These are phyloP conservation scores for Condylostylus longicornis DNA, from an alignment of 1,140 invertebrate species.

Conservation along the genomic window DNA sequence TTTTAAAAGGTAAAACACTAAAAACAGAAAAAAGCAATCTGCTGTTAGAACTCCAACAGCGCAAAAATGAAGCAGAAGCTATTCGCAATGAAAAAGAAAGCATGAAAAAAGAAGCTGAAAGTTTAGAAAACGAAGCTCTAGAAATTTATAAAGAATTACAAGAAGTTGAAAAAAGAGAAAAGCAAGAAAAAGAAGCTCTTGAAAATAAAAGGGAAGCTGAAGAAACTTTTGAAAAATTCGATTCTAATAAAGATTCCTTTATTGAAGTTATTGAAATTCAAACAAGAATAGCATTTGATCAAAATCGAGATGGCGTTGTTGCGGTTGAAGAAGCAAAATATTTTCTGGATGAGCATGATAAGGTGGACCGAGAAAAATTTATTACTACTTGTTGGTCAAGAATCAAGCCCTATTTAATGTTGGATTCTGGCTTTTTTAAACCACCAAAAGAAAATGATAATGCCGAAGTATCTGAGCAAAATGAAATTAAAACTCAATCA, in stretches of 20 bases:
- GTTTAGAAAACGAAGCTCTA: conserved; percentile 56
- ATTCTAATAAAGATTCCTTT: conserved; percentile 62
- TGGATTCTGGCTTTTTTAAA: conserved; percentile 52
- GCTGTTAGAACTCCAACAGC: conserved; percentile 51
- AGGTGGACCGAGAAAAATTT: conserved; percentile 56
- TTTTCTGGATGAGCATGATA: conserved; percentile 57
- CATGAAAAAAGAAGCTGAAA: conserved; percentile 55
- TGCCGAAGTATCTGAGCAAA: conserved; percentile 28
- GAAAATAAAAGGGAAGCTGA: conserved; percentile 43
- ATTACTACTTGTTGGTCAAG: conserved; percentile 51
- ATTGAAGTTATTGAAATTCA: conserved; percentile 66
- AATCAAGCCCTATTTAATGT: conserved; percentile 63
- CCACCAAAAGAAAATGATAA: conserved; percentile 30
- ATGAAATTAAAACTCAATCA: conserved; percentile 30
- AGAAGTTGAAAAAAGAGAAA: conserved; percentile 41
- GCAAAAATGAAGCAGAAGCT: conserved; percentile 54
- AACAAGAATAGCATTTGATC: conserved; percentile 65
- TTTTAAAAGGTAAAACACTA: conserved; percentile 56
- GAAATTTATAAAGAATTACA: conserved; percentile 58
- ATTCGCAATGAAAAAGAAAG: conserved; percentile 56
- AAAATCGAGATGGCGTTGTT: conserved; percentile 67
- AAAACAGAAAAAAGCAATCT: conserved; percentile 55
- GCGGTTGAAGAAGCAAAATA: conserved; percentile 62
- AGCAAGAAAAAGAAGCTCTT: conserved; percentile 43
- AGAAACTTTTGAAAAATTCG: conserved; percentile 55